These are phyloP conservation scores for Spizella passerina DNA, from an alignment of 2,797 vertebrate genomes.

Conservation along the genomic window DNA sequence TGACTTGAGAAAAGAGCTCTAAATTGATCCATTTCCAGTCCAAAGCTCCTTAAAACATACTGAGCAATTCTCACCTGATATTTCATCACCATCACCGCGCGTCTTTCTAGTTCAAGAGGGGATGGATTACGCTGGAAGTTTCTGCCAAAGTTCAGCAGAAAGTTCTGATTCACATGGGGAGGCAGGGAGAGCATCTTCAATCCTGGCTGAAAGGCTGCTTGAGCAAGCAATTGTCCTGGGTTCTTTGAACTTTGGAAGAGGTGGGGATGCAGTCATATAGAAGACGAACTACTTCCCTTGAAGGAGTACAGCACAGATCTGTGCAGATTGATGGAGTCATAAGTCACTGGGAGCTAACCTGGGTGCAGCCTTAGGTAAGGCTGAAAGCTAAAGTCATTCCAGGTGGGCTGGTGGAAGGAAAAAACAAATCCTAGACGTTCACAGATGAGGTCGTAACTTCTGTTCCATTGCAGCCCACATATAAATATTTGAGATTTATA, in stretches of 20 bases:
- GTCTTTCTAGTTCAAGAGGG: not conserved
- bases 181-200: not conserved
- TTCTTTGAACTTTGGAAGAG: conserved; percentile 48
- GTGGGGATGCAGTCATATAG: conserved; percentile 41
- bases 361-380: conserved; percentile 46
- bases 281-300: conserved; percentile 64
- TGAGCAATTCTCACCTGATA: conserved; percentile 34
- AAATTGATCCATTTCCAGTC: conserved; percentile 54
- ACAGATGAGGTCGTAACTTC: conserved; percentile 52
- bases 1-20: conserved; percentile 39
- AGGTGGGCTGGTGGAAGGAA: conserved; percentile 33
- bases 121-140: not conserved
- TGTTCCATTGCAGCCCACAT: not conserved
- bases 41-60: conserved; percentile 26
- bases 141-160: conserved; percentile 3
- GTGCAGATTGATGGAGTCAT: conserved; percentile 43
- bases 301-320: conserved; percentile 44
- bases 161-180: not conserved
- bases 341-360: conserved; percentile 58
- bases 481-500: conserved; percentile 67
- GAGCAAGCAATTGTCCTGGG: conserved; percentile 2
- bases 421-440: conserved; percentile 35
- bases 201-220: not conserved
- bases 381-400: conserved; percentile 64
- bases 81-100: not conserved